A percentile compares a stretch with the other conserved stretches of the same genome.
Evolutionary conservation across 2,113 vertebrate species (phyloP).

Genomic region (Corythornis cristatus): DNA sequence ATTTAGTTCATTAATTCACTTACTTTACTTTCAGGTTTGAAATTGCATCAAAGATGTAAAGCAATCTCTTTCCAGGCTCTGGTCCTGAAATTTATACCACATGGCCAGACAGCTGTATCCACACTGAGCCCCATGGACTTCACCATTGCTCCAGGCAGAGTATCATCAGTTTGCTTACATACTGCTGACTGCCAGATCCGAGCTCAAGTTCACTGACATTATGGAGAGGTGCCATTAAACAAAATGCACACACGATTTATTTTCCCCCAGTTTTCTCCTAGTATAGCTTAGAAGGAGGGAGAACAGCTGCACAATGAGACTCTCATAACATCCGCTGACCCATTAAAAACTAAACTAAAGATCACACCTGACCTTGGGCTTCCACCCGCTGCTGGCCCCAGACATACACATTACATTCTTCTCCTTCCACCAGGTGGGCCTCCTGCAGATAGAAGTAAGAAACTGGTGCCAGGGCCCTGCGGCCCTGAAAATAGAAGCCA

Average conservation of each 20-base stretch:
- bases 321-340: background rate
- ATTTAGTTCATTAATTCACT: background rate
- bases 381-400: background rate
- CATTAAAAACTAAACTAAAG: background rate
- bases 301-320: background rate
- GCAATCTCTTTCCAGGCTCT: background rate
- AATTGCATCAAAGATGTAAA: background rate
- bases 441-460: background rate
- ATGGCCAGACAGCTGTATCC: background rate
- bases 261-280: background rate
- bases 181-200: background rate
- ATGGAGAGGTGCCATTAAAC: background rate
- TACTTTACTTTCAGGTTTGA: background rate
- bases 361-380: background rate
- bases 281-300: background rate
- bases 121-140: rapidly evolving
- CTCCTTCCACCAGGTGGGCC: background rate
- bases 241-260: rapidly evolving
- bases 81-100: background rate
- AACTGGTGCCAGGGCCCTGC: background rate
- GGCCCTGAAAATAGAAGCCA: background rate
- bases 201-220: background rate
- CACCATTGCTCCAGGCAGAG: background rate
- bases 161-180: rapidly evolving
- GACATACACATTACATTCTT: background rate